phyloP scores from a whole-genome alignment of 1,140 invertebrate species.

The Cydia splendana region DNA sequence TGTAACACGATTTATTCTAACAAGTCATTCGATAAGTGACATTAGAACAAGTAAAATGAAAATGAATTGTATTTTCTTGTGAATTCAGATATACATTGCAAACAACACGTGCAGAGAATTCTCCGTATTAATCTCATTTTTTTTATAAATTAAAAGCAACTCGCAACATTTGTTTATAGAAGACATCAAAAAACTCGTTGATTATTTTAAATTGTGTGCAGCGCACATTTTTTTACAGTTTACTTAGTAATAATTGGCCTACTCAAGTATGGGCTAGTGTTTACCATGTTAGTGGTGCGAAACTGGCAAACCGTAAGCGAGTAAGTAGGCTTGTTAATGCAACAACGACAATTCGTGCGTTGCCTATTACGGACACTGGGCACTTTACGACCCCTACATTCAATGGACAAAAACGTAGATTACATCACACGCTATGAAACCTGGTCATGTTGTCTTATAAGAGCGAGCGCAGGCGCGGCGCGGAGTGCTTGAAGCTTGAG shows the following conservation, averaged over 20 bases:
- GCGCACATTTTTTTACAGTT: neutral
- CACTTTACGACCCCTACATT: constrained; percentile 57
- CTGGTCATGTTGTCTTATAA: constrained; percentile 11
- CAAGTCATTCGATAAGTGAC: no score
- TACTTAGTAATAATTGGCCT: neutral
- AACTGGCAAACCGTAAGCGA: constrained; percentile 49
- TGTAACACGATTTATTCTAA: no score
- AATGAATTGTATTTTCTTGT: no score
- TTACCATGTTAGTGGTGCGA: constrained; percentile 38
- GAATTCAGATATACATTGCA: no score
- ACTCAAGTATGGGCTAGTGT: constrained; percentile 1
- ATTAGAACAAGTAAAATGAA: no score
- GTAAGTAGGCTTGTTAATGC: constrained; percentile 61
- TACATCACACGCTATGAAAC: constrained; percentile 53
- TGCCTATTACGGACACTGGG: constrained; percentile 65
- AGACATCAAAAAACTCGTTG: no score
- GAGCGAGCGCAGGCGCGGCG: neutral
- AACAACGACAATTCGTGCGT: constrained; percentile 58
- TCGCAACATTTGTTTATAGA: no score
- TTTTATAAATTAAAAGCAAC: no score
- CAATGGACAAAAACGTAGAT: constrained; percentile 60
- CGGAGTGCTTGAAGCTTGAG: neutral
- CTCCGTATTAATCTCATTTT: no score
- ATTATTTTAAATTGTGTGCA: no score
- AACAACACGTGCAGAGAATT: no score